A percentile compares a stretch with the other conserved stretches of the same genome.
Conservation (phyloP, 2,888 invertebrate genomes). For the Nemoura dubitans region DNA sequence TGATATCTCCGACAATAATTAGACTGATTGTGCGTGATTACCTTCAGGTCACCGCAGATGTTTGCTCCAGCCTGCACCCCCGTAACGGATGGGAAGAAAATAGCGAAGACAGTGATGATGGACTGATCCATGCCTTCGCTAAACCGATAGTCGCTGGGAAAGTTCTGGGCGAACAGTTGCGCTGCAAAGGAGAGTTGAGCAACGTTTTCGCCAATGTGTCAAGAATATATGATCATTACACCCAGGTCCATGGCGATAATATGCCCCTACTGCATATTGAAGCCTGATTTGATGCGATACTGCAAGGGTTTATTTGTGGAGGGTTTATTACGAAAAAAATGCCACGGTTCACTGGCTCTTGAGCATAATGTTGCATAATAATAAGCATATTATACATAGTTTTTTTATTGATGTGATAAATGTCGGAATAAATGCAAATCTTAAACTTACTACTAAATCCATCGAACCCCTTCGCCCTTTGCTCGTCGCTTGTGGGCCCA, state of each 20-base stretch:
- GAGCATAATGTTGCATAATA: no score
- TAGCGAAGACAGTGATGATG: slow-evolving; percentile 94
- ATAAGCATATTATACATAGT: neutral
- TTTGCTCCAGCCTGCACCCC: slow-evolving; percentile 97
- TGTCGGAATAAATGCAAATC: neutral
- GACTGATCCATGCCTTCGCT: slow-evolving; percentile 76
- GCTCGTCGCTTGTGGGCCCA: slow-evolving; percentile 71
- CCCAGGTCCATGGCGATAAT: no score
- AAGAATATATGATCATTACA: no score
- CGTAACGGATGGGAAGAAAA: slow-evolving; percentile 98
- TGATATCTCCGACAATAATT: no score
- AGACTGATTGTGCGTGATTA: no score
- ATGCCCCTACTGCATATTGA: no score
- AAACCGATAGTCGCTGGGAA: slow-evolving; percentile 72
- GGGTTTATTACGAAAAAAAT: no score
- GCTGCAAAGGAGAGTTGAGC: slow-evolving; percentile 61
- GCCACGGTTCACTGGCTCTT: no score
- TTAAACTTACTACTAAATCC: slow-evolving; percentile 81
- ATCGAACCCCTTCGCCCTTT: slow-evolving; percentile 78
- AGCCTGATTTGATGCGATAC: no score
- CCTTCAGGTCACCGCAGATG: slow-evolving; percentile 96
- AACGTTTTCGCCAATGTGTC: no score
- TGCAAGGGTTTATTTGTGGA: no score
- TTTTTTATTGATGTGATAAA: neutral
- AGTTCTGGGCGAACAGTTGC: slow-evolving; percentile 73